Base-by-base conservation (phyloP, 1,140 invertebrate genomes). In the Drosophila equinoxialis region DNA sequence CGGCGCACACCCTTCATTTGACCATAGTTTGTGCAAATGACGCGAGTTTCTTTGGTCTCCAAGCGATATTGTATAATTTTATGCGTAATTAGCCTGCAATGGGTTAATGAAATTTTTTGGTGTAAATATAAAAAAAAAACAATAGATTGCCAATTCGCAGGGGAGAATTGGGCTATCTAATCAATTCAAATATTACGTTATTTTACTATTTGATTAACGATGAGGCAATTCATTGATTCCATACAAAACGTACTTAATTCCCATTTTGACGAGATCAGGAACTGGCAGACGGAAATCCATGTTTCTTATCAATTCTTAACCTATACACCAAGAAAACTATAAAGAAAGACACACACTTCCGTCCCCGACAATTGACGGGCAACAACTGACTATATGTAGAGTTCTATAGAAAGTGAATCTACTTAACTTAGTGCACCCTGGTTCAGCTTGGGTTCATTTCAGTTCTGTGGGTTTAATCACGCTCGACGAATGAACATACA, bases 21-120 rank as follows among this genome's bases (percentile, higher is more conserved):
- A 0, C 90, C 90, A 42, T 81, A 60, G n/a, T 63, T 57, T 0
- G 79, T 91, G n/a, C 62, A 54, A 0, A 89, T 14, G 30, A 79
- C 69, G 1, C 64, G 45, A 0, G 81, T 90, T 17, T 79, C 67
- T 17, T 84, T 83, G 10, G 79, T 83, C 55, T 37, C 71, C 59
- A 86, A 42, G 41, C 76, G 74, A 26, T 84, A 79, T 57, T 91
- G 87, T 6, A 81, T 69, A 35, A 81, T 73, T 66, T 87, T 86
- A 65, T 90, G 82, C 14, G 70, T 64, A 63, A 82, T 57, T 17
- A 85, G 75, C 30, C 85, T 90, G 67, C 1, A 42, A 64, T 33
- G 45, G n/a, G 26, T 48, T 63, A 64, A 42, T 20, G 10, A 26
- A 26, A 26, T 4, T 5, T 30, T 62, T 26, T 8, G 13, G 26